Conservation (phyloP, 2,888 invertebrate genomes). For the Laspeyria flexula region DNA sequence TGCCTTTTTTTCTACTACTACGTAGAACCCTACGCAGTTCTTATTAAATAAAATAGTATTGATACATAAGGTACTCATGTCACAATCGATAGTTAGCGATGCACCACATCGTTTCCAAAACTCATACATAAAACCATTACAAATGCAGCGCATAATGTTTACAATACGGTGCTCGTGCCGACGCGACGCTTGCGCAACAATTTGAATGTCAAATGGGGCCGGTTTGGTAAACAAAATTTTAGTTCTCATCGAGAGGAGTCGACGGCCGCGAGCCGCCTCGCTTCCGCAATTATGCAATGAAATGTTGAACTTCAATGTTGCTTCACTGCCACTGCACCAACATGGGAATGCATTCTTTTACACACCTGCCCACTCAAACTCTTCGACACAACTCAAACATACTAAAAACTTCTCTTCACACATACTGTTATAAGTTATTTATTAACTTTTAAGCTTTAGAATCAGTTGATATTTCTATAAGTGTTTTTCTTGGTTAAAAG, state of each 20-base stretch:
- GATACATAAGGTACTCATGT: slow-evolving; percentile 18
- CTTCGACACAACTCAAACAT: slow-evolving; percentile 1
- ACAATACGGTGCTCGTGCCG: slow-evolving; percentile 51
- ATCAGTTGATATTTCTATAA: no score
- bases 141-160: slow-evolving; percentile 59
- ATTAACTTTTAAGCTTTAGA: no score
- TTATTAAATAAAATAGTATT: slow-evolving; percentile 13
- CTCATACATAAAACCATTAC: slow-evolving; percentile 61
- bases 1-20: neutral
- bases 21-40: neutral
- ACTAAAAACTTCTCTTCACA: neutral
- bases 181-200: slow-evolving; percentile 67
- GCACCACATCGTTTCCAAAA: slow-evolving; percentile 55
- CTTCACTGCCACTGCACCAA: slow-evolving; percentile 53
- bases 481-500: no score
- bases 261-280: slow-evolving; percentile 55
- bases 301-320: slow-evolving; percentile 65
- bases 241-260: slow-evolving; percentile 61
- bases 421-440: no score
- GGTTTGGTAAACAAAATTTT: slow-evolving; percentile 69
- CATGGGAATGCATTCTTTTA: slow-evolving; percentile 37
- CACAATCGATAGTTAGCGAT: slow-evolving; percentile 44
- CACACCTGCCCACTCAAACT: slow-evolving; percentile 24
- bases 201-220: slow-evolving; percentile 72
- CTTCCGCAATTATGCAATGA: slow-evolving; percentile 75